phyloP scores from a whole-genome alignment of 2,888 invertebrate species.

The Rhaphigaster nebulosa region DNA sequence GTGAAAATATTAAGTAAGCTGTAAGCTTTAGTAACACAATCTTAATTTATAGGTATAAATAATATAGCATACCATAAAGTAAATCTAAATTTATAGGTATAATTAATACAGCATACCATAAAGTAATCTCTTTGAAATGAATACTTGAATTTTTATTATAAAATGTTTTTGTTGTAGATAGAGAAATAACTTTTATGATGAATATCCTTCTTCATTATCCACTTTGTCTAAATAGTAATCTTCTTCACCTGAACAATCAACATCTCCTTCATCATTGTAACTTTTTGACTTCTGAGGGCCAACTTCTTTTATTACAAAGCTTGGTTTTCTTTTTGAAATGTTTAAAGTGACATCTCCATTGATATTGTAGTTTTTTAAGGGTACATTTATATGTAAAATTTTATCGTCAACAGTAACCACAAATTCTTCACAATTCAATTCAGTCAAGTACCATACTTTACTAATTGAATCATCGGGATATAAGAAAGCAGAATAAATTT shows the following conservation, averaged over 20 bases:
- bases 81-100: background rate
- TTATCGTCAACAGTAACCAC: slow-evolving; percentile 17
- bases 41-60: no score
- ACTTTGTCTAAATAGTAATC: background rate
- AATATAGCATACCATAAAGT: background rate
- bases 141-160: background rate
- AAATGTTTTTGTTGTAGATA: background rate
- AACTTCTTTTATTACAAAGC: background rate
- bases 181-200: background rate
- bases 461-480: slow-evolving; percentile 17
- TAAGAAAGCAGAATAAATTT: slow-evolving; percentile 32
- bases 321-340: background rate
- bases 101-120: background rate
- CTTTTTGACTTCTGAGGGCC: background rate
- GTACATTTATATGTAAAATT: slow-evolving; percentile 6
- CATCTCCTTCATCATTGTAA: background rate
- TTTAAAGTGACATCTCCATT: slow-evolving; percentile 47
- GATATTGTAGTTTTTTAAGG: slow-evolving; percentile 28
- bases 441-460: background rate
- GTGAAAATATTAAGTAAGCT: no score
- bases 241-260: background rate
- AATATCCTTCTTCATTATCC: slow-evolving; percentile 34
- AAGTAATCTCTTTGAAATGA: background rate
- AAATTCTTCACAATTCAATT: slow-evolving; percentile 16
- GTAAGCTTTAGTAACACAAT: background rate